These are phyloP conservation scores for Leptodactylus fallax DNA, from an alignment of 2,797 vertebrate genomes.

Conservation along the genomic window DNA sequence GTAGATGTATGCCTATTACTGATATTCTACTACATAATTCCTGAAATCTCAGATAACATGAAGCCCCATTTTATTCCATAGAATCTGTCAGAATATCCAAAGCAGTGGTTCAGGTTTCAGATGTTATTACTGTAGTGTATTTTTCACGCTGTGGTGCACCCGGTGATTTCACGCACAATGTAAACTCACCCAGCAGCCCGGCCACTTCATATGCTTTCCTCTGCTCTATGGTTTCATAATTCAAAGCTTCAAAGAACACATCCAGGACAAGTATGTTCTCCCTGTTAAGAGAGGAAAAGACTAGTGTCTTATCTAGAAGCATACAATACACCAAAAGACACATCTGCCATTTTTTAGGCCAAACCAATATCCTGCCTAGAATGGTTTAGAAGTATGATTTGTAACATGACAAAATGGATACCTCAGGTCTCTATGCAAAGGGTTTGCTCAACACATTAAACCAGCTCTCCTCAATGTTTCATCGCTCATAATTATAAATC, in stretches of 20 bases:
- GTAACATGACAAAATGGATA: background rate
- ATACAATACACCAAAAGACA: background rate
- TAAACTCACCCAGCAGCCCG: constrained; percentile 85
- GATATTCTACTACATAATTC: background rate
- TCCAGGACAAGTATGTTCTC: constrained; percentile 98
- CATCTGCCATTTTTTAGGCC: background rate
- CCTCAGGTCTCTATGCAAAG: too few species aligned
- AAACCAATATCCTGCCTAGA: too few species aligned
- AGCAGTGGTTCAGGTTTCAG: background rate
- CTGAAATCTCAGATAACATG: background rate
- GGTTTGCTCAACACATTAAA: too few species aligned
- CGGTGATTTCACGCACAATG: background rate
- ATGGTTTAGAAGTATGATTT: background rate
- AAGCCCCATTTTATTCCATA: background rate
- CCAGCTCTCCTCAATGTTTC: too few species aligned
- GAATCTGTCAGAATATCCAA: background rate
- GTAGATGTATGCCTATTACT: background rate
- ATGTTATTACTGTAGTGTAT: background rate
- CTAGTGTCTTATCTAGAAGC: background rate
- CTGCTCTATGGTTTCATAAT: constrained; percentile 98
- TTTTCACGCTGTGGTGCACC: background rate
- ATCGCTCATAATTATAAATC: too few species aligned
- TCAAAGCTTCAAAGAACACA: constrained; percentile 97
- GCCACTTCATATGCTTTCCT: constrained; percentile 98
- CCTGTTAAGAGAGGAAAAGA: constrained; percentile 72